Evolutionary conservation across 2,113 vertebrate species (phyloP).

Genomic region (Actinemys pallida): DNA sequence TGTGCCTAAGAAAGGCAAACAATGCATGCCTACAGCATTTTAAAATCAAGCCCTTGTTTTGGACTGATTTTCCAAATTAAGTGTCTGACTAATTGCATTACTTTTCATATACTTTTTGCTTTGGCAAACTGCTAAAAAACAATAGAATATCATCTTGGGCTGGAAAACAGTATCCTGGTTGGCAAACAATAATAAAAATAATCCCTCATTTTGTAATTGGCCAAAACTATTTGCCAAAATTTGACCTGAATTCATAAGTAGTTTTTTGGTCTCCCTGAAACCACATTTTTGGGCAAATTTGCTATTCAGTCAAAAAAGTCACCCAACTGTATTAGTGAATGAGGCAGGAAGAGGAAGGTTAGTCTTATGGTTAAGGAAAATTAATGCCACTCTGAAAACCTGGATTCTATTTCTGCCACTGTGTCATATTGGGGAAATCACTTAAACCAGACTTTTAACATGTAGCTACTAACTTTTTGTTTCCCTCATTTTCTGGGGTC

Average conservation of each 20-base stretch:
- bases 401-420: neutral
- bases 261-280: neutral
- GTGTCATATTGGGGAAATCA: neutral
- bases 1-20: neutral
- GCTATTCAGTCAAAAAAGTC: neutral
- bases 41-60: neutral
- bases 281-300: neutral
- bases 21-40: neutral
- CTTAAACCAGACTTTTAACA: neutral
- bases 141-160: neutral
- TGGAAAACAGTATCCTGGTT: neutral
- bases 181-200: neutral
- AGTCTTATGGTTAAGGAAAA: neutral
- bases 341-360: neutral
- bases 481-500: neutral
- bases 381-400: neutral
- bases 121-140: neutral
- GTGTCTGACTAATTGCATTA: neutral
- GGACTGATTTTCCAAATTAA: neutral
- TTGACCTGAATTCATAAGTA: neutral
- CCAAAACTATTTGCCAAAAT: neutral
- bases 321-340: neutral
- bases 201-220: neutral
- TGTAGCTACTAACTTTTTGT: neutral
- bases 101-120: neutral